Percentiles rank a stretch among this genome's conserved stretches.
These are phyloP conservation scores for Babylonia areolata DNA, from an alignment of 1,140 invertebrate species.

Conservation along the genomic window DNA sequence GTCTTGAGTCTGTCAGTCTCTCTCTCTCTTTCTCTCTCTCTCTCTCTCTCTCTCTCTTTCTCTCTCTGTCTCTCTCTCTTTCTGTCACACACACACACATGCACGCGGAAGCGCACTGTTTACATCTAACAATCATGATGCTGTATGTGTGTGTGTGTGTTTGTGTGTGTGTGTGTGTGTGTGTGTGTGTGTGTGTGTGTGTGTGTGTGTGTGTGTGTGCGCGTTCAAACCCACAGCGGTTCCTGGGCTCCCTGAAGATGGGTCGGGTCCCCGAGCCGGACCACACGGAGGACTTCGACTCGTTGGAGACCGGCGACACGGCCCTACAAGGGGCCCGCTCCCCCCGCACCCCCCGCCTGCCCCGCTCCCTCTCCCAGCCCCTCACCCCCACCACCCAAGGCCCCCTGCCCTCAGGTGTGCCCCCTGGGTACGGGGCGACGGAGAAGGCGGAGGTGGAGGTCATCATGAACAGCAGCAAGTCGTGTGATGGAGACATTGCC, in stretches of 20 bases:
- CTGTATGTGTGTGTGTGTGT: too few relatives aligned
- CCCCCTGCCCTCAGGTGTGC: background rate
- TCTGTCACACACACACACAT: too few relatives aligned
- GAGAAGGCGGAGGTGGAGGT: conserved; percentile 50
- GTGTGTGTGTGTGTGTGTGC: too few relatives aligned
- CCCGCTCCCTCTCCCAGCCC: conserved; percentile 12
- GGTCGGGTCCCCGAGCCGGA: conserved; percentile 53
- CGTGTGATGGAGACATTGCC: conserved; percentile 43
- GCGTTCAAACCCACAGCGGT: conserved; percentile 52
- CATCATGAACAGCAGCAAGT: conserved; percentile 41
- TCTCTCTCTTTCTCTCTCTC: too few relatives aligned
- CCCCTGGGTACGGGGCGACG: background rate
- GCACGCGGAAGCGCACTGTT: too few relatives aligned
- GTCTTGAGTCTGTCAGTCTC: too few relatives aligned
- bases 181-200: too few relatives aligned
- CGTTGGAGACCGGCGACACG: conserved; percentile 63
- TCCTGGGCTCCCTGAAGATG: conserved; percentile 57
- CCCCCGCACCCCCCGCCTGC: conserved; percentile 24
- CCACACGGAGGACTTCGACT: conserved; percentile 56
- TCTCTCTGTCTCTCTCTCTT: too few relatives aligned
- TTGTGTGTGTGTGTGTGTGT: too few relatives aligned
- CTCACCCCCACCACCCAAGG: conserved; percentile 33
- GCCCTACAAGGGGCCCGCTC: conserved; percentile 39
- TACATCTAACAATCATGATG: too few relatives aligned
- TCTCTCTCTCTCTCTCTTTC: too few relatives aligned